A percentile compares a stretch with the other conserved stretches of the same genome.
Conservation (phyloP, 2,113 vertebrate species). For the Pionites leucogaster region DNA sequence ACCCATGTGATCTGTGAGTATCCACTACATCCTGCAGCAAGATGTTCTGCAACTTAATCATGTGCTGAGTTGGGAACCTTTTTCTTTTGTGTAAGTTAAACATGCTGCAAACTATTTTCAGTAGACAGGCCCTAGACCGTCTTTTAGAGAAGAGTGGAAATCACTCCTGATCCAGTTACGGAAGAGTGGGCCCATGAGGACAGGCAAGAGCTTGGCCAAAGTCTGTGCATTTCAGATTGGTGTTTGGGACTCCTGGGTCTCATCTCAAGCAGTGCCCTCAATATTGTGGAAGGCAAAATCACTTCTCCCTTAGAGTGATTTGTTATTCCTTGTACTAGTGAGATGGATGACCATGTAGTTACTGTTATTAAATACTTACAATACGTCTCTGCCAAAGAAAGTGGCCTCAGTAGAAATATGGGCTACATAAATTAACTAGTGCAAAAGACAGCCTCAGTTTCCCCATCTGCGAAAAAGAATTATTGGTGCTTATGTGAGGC, state of each 20-base stretch:
- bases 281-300: background rate
- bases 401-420: background rate
- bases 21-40: background rate
- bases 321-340: background rate
- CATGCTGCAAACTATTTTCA: background rate
- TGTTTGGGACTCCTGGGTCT: background rate
- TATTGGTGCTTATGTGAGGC: background rate
- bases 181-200: background rate
- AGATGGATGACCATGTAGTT: background rate
- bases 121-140: background rate
- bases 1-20: background rate
- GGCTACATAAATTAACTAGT: background rate
- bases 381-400: background rate
- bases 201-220: background rate
- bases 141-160: background rate
- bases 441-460: constrained; percentile 24
- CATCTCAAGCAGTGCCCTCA: rapidly evolving
- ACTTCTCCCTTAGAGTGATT: background rate
- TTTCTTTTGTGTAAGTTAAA: background rate
- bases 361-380: background rate
- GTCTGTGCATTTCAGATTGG: background rate
- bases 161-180: background rate
- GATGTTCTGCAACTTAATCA: background rate
- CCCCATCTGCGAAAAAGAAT: background rate
- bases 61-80: background rate